Conservation (phyloP, 2,797 vertebrate genomes). For the Phrynocephalus forsythii region DNA sequence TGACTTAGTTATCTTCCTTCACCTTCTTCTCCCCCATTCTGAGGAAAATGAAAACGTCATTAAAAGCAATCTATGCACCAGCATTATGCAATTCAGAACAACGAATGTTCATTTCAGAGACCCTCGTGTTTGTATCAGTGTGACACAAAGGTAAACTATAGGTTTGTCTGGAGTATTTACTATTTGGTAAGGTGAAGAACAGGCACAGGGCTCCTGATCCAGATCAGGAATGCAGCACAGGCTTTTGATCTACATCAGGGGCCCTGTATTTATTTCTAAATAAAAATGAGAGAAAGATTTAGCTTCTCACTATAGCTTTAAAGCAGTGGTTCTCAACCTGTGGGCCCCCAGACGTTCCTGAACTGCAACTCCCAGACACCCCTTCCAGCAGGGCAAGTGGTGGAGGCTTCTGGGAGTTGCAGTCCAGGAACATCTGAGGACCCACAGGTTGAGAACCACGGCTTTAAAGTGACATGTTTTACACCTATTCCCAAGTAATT, state of each 20-base stretch:
- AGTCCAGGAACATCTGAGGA: too few relatives aligned
- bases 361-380: too few relatives aligned
- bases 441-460: too few relatives aligned
- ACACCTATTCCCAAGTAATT: too few relatives aligned
- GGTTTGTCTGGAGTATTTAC: neutral
- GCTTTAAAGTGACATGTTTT: neutral
- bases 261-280: neutral
- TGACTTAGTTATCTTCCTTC: slow-evolving; percentile 24
- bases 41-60: too few relatives aligned
- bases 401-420: too few relatives aligned
- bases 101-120: neutral
- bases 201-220: neutral
- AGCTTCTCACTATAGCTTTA: neutral
- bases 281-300: neutral
- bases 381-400: too few relatives aligned
- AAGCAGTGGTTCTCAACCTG: too few relatives aligned
- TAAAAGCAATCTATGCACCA: slow-evolving; percentile 2
- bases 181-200: neutral
- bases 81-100: neutral
- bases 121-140: neutral
- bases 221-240: neutral
- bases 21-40: neutral
- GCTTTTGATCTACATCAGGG: too few relatives aligned
- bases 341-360: too few relatives aligned
- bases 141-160: neutral